Percentiles rank a stretch among this genome's conserved stretches.
These are phyloP conservation scores for Parasteatoda lunata DNA, from an alignment of 2,888 invertebrate genomes.

Conservation along the genomic window DNA sequence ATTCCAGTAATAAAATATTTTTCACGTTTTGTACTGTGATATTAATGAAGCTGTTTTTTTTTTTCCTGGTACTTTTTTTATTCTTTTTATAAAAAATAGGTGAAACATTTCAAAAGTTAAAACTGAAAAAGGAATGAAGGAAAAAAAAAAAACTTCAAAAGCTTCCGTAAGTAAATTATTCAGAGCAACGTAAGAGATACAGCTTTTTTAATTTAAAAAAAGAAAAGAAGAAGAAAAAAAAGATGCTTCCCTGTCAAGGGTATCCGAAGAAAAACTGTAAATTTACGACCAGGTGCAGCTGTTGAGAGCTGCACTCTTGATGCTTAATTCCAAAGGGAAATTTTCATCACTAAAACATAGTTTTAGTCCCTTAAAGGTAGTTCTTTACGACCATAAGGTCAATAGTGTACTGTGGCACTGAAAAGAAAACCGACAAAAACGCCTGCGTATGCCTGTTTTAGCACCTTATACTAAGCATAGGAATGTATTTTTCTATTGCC, in stretches of 20 bases:
- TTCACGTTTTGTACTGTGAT: too few relatives aligned
- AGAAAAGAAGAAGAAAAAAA: neutral
- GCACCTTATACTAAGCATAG: too few relatives aligned
- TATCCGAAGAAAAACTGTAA: conserved; percentile 1
- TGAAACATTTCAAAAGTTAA: neutral
- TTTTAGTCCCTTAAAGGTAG: conserved; percentile 25
- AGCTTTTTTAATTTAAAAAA: conserved; percentile 4
- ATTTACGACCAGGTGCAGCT: conserved; percentile 20
- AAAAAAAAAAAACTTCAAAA: too few relatives aligned
- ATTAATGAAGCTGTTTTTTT: too few relatives aligned
- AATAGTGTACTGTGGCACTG: conserved; percentile 4
- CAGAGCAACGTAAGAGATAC: neutral
- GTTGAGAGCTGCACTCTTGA: conserved; percentile 12
- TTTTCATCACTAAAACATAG: conserved; percentile 37
- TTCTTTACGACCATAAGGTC: conserved; percentile 25
- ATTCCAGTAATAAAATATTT: too few relatives aligned
- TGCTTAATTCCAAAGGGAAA: conserved; percentile 28
- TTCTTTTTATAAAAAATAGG: neutral
- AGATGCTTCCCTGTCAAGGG: too few relatives aligned
- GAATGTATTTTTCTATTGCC: neutral
- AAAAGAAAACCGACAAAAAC: neutral
- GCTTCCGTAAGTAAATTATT: neutral
- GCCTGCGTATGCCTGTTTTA: neutral
- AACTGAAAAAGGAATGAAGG: neutral
- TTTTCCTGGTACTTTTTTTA: too few relatives aligned